phyloP scores from a whole-genome alignment of 2,113 vertebrate genomes.

The Eublepharis macularius region DNA sequence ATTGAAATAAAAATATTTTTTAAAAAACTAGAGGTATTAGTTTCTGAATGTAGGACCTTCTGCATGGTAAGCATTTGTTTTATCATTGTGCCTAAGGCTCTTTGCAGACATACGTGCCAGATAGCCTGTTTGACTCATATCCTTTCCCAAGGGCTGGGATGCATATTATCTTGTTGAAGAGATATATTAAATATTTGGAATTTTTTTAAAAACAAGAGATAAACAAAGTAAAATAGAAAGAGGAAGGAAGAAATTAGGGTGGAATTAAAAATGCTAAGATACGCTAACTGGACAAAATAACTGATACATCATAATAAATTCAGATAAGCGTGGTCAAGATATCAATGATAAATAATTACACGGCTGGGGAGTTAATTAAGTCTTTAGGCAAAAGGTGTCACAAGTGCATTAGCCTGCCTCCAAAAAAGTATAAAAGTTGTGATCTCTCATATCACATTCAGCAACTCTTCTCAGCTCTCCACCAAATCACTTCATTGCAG shows the following conservation, averaged over 20 bases:
- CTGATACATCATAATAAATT: neutral
- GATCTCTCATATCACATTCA: neutral
- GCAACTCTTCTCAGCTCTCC: neutral
- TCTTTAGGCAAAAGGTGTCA: neutral
- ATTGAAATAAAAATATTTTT: too few species aligned
- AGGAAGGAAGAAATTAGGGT: neutral
- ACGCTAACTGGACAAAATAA: neutral
- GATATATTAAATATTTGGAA: neutral
- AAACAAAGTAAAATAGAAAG: neutral
- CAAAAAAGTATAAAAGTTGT: conserved; percentile 6
- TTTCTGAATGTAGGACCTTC: neutral
- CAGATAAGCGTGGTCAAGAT: neutral
- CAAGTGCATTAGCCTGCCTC: neutral
- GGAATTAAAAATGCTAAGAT: neutral
- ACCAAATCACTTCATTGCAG: neutral
- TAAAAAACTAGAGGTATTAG: too few species aligned
- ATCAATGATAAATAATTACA: neutral
- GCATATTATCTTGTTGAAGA: too few species aligned
- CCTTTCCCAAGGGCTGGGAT: neutral
- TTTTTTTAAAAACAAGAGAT: neutral
- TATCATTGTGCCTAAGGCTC: too few species aligned
- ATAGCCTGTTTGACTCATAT: neutral
- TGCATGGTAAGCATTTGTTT: neutral
- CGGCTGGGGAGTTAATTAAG: neutral
- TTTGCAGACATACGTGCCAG: neutral